Evolutionary conservation across 2,888 invertebrate genomes (phyloP).

Genomic region (Lobophora halterata): DNA sequence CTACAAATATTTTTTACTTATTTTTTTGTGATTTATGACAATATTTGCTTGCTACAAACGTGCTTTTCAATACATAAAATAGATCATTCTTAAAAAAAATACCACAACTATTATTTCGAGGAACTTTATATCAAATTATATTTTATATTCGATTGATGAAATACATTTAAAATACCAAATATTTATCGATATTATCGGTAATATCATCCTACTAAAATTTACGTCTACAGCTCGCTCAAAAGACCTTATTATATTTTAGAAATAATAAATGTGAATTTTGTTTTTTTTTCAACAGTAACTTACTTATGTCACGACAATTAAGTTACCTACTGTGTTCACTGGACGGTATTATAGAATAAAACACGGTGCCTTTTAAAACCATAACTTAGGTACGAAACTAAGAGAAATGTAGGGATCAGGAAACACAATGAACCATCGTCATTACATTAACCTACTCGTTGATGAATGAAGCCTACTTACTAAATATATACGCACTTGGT

Average conservation of each 20-base stretch:
- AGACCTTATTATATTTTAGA: slow-evolving; percentile 19
- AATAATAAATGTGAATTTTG: slow-evolving; percentile 12
- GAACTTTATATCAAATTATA: slow-evolving; percentile 52
- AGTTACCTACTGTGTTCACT: slow-evolving; percentile 60
- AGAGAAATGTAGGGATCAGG: slow-evolving; percentile 46
- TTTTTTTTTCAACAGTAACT: slow-evolving; percentile 17
- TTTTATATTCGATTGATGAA: slow-evolving; percentile 23
- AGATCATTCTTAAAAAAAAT: slow-evolving; percentile 41
- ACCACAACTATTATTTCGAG: slow-evolving; percentile 60
- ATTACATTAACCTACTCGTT: slow-evolving; percentile 56
- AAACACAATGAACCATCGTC: slow-evolving; percentile 44
- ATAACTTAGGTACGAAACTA: slow-evolving; percentile 49
- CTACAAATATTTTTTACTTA: background rate
- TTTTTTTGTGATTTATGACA: no score
- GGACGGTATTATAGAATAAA: slow-evolving; percentile 74
- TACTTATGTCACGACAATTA: slow-evolving; percentile 42
- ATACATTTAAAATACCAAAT: slow-evolving; percentile 23
- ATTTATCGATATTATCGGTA: slow-evolving; percentile 15
- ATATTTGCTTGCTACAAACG: slow-evolving; percentile 8
- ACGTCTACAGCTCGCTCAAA: slow-evolving; percentile 35
- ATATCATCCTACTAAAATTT: slow-evolving; percentile 34
- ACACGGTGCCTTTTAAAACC: slow-evolving; percentile 54
- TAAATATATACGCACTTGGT: slow-evolving; percentile 70
- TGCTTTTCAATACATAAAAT: slow-evolving; percentile 23
- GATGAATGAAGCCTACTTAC: slow-evolving; percentile 59